These are phyloP conservation scores for Neoscelio sp. DNA, from an alignment of 2,888 invertebrate genomes.

Conservation along the genomic window DNA sequence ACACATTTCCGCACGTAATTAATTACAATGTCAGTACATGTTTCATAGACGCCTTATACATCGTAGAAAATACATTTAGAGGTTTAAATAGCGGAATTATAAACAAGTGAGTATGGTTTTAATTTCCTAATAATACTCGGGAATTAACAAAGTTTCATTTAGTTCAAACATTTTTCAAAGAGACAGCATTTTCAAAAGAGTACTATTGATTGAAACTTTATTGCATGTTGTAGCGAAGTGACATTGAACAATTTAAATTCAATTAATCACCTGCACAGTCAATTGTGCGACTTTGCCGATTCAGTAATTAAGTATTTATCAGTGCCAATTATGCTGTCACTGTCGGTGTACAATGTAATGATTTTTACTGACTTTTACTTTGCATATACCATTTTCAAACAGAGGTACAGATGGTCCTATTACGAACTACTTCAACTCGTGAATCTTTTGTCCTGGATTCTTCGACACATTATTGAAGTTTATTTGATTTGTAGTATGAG, in stretches of 20 bases:
- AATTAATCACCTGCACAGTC: slow-evolving; percentile 29
- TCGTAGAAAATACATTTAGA: slow-evolving; percentile 29
- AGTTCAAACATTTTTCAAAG: neutral
- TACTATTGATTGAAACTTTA: neutral
- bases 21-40: slow-evolving; percentile 36
- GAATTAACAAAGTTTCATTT: neutral
- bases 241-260: slow-evolving; percentile 18
- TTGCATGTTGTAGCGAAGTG: slow-evolving; percentile 26
- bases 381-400: slow-evolving; percentile 22
- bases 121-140: neutral
- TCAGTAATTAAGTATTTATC: slow-evolving; percentile 39
- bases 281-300: slow-evolving; percentile 39
- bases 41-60: slow-evolving; percentile 8
- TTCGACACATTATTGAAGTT: slow-evolving; percentile 25
- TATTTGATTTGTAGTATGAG: slow-evolving; percentile 43
- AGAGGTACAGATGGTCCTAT: slow-evolving; percentile 8
- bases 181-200: too few species aligned
- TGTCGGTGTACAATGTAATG: slow-evolving; percentile 31
- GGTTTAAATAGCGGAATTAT: slow-evolving; percentile 8
- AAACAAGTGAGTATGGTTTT: slow-evolving; percentile 9
- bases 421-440: slow-evolving; percentile 13
- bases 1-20: slow-evolving; percentile 21
- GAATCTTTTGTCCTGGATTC: slow-evolving; percentile 24
- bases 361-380: slow-evolving; percentile 50
- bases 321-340: slow-evolving; percentile 21